Percentiles rank a stretch among this genome's conserved stretches.
phyloP scores from a whole-genome alignment of 2,888 invertebrate genomes.

The Rhagonycha fulva region DNA sequence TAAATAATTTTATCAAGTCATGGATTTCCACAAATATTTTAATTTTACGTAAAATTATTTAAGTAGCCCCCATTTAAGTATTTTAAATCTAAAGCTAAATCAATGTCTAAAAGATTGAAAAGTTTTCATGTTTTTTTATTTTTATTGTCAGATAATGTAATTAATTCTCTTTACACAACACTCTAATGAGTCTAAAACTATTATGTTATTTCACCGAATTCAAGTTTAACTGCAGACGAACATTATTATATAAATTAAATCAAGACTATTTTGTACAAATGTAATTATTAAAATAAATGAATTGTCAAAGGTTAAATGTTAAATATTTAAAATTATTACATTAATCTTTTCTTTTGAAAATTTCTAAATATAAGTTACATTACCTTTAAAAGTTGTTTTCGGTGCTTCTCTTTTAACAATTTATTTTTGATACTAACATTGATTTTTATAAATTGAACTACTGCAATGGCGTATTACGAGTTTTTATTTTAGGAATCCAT shows the following conservation, averaged over 20 bases:
- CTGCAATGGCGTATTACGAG: not conserved
- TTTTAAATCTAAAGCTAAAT: too few relatives aligned
- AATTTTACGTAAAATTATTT: too few relatives aligned
- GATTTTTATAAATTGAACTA: not conserved
- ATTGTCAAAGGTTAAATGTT: not conserved
- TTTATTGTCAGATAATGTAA: not conserved
- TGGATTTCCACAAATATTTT: too few relatives aligned
- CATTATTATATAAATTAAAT: not conserved
- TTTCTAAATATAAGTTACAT: not conserved
- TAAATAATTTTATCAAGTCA: too few relatives aligned
- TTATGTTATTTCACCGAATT: not conserved
- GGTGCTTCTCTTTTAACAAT: not conserved
- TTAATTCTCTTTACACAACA: not conserved
- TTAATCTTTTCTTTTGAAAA: not conserved
- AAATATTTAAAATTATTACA: not conserved
- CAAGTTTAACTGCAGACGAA: not conserved
- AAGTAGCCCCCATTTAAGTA: too few relatives aligned
- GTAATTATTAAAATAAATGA: not conserved
- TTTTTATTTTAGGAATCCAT: not conserved
- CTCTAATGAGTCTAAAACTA: not conserved
- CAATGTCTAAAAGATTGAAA: not conserved
- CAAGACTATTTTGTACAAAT: not conserved
- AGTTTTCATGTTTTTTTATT: not conserved
- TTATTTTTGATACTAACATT: not conserved
- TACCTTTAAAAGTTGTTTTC: not conserved